These are phyloP conservation scores for Pseudochirops cupreus DNA, from an alignment of 2,797 vertebrate species.

Conservation along the genomic window DNA sequence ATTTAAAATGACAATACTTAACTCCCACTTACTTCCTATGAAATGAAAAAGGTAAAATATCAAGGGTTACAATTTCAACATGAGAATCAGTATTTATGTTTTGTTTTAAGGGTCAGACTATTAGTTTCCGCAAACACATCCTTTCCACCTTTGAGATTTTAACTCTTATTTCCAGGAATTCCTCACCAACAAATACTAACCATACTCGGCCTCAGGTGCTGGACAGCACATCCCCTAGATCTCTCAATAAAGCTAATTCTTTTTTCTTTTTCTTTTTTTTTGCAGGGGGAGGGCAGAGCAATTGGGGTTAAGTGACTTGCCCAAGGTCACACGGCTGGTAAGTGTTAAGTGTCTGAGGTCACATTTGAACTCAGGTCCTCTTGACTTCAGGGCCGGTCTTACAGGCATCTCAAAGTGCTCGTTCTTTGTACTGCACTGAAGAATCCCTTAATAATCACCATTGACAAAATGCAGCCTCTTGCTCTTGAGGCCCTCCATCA, in stretches of 20 bases:
- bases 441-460: not conserved
- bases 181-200: not conserved
- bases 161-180: not conserved
- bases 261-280: too few relatives aligned
- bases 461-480: not conserved
- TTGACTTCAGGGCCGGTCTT: not conserved
- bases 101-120: not conserved
- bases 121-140: not conserved
- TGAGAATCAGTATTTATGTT: not conserved
- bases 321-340: too few relatives aligned
- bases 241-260: not conserved
- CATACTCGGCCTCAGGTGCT: not conserved
- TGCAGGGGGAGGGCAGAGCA: too few relatives aligned
- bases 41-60: not conserved
- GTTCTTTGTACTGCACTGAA: not conserved
- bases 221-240: not conserved
- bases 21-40: not conserved
- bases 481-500: not conserved
- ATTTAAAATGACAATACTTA: conserved; percentile 27
- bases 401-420: not conserved
- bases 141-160: not conserved
- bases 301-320: too few relatives aligned
- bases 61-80: conserved; percentile 31
- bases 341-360: too few relatives aligned
- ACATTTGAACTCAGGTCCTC: too few relatives aligned